These are phyloP conservation scores for Hypsibius dujardini DNA, from an alignment of 1,140 invertebrate genomes.

Conservation along the genomic window DNA sequence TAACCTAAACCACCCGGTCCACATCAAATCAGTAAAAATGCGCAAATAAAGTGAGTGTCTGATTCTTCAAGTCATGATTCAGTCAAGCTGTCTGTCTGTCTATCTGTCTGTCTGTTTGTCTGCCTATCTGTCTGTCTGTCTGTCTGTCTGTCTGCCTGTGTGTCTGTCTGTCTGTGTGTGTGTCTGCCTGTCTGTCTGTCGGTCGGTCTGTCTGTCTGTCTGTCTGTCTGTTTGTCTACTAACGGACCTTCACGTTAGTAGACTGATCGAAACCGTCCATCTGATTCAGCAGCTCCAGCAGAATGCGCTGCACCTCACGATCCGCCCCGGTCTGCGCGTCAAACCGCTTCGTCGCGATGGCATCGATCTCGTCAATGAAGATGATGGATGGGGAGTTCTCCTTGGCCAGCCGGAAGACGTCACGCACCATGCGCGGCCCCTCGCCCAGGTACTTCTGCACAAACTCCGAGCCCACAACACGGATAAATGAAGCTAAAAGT, in stretches of 20 bases:
- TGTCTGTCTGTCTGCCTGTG: no score
- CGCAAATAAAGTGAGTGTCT: no score
- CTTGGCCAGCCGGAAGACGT: conserved; percentile 94
- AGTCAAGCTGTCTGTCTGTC: no score
- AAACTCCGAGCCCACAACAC: conserved; percentile 97
- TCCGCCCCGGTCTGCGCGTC: conserved; percentile 98
- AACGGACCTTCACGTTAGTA: conserved; percentile 92
- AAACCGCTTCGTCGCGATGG: conserved; percentile 93
- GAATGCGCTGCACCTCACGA: conserved; percentile 92
- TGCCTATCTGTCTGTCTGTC: no score
- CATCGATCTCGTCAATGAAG: conserved; percentile 97
- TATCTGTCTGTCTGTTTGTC: no score
- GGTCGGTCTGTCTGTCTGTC: no score
- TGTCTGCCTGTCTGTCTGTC: no score
- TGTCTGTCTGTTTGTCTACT: no score
- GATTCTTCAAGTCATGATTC: no score
- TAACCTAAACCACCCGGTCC: conserved; percentile 74
- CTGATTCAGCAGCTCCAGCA: conserved; percentile 91
- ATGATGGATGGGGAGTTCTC: conserved; percentile 99
- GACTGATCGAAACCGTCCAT: conserved; percentile 99
- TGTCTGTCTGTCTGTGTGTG: no score
- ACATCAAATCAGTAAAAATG: no score
- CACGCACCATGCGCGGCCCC: conserved; percentile 94
- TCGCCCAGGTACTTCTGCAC: conserved; percentile 98
- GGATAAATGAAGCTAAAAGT: conserved; percentile 78